phyloP scores from a whole-genome alignment of 2,888 invertebrate species.

The Elmis aenea region DNA sequence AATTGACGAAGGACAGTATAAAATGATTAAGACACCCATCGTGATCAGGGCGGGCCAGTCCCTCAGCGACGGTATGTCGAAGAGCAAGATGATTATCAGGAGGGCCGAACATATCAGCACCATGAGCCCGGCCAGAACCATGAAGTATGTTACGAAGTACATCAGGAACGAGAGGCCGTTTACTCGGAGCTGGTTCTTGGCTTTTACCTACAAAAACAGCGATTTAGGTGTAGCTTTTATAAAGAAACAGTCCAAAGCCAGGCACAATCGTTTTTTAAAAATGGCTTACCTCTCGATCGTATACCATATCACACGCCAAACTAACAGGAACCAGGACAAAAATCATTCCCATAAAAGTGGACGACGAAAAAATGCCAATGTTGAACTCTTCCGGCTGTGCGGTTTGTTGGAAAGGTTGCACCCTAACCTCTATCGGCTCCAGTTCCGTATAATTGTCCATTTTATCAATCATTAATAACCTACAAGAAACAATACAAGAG shows the following conservation, averaged over 20 bases:
- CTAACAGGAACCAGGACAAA: conserved; percentile 74
- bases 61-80: conserved; percentile 65
- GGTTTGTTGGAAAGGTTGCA: conserved; percentile 70
- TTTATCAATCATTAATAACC: conserved; percentile 8
- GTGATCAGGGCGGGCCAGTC: conserved; percentile 66
- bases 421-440: conserved; percentile 59
- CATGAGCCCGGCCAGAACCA: conserved; percentile 67
- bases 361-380: conserved; percentile 65
- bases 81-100: conserved; percentile 59
- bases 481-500: conserved; percentile 1
- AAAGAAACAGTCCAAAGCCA: conserved; percentile 14
- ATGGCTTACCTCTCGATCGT: conserved; percentile 84
- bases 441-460: conserved; percentile 39
- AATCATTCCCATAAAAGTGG: conserved; percentile 74
- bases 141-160: conserved; percentile 72
- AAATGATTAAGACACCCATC: conserved; percentile 58
- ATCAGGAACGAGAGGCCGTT: conserved; percentile 72
- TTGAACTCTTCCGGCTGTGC: conserved; percentile 69
- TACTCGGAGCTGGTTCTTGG: conserved; percentile 75
- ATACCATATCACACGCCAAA: conserved; percentile 73
- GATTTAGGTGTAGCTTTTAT: neutral
- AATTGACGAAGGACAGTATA: conserved; percentile 72
- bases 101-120: conserved; percentile 61
- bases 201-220: conserved; percentile 60
- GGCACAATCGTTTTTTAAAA: too few species aligned